These are phyloP conservation scores for Chlorocebus sabaeus DNA, from an alignment of 2,113 vertebrate genomes.

Conservation along the genomic window DNA sequence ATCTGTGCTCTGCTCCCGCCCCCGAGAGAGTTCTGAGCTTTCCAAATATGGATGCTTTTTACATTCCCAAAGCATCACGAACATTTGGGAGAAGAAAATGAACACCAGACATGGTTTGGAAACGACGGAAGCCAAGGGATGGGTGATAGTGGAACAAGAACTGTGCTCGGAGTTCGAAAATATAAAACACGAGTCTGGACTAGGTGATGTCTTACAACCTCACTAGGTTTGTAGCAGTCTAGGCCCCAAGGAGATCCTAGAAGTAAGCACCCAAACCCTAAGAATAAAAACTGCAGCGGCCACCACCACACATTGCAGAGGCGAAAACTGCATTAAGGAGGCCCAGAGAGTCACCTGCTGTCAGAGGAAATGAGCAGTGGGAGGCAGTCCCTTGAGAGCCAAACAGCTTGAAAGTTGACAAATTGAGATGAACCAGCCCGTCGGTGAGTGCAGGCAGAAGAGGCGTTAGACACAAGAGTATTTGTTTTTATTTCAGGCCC, in stretches of 20 bases:
- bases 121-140: not conserved
- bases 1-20: constrained; percentile 62
- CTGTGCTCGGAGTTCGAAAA: not conserved
- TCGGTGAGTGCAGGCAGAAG: not conserved
- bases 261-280: not conserved
- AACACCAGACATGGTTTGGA: constrained; percentile 48
- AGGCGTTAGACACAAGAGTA: not conserved
- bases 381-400: not conserved
- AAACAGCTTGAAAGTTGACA: not conserved
- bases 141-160: not conserved
- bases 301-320: not conserved
- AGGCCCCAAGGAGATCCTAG: not conserved
- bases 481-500: not conserved
- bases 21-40: constrained; percentile 47
- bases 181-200: not conserved
- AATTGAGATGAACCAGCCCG: not conserved
- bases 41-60: constrained; percentile 68
- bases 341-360: not conserved
- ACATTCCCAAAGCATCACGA: constrained; percentile 46
- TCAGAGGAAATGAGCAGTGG: not conserved
- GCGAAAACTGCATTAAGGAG: not conserved
- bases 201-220: not conserved
- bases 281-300: not conserved
- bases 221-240: not conserved
- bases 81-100: constrained; percentile 59